Evolutionary conservation across 2,888 invertebrate genomes (phyloP).

Genomic region (Lamproptera curius): DNA sequence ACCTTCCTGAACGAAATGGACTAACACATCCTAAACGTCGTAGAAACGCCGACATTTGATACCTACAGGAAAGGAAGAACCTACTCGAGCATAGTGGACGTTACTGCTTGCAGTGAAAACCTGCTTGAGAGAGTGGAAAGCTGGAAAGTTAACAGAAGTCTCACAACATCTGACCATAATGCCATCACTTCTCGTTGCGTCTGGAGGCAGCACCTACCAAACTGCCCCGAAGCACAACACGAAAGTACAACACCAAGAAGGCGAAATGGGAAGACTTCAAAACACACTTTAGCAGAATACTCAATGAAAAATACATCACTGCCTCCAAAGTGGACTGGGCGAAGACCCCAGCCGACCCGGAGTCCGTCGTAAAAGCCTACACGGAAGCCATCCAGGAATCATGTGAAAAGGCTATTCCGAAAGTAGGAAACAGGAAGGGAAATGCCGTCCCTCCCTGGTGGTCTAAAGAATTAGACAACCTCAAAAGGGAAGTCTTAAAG

Average conservation of each 20-base stretch:
- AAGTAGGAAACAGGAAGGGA: not conserved
- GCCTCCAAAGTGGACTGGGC: not conserved
- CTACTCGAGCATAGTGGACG: conserved; percentile 28
- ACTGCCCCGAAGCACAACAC: conserved; percentile 15
- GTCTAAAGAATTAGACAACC: not conserved
- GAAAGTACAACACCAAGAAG: conserved; percentile 27
- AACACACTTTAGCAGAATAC: not conserved
- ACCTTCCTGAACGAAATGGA: conserved; percentile 19
- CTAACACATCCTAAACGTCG: conserved; percentile 30
- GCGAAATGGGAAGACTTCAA: conserved; percentile 19
- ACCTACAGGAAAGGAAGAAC: conserved; percentile 22
- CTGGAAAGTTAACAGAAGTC: conserved; percentile 19
- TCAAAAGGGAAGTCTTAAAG: conserved; percentile 3
- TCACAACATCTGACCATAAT: conserved; percentile 28
- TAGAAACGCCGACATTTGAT: conserved; percentile 30
- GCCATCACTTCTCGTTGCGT: conserved; percentile 25
- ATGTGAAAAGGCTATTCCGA: conserved; percentile 14
- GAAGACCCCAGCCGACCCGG: conserved; percentile 1
- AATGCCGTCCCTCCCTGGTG: conserved; percentile 13
- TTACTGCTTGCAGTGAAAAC: conserved; percentile 27
- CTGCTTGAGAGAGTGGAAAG: conserved; percentile 17
- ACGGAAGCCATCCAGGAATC: conserved; percentile 10
- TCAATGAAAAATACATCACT: conserved; percentile 9
- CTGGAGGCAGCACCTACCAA: conserved; percentile 2
- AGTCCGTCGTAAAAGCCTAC: conserved; percentile 6